Conservation (phyloP, 2,113 vertebrate species). For the Lepus americanus region DNA sequence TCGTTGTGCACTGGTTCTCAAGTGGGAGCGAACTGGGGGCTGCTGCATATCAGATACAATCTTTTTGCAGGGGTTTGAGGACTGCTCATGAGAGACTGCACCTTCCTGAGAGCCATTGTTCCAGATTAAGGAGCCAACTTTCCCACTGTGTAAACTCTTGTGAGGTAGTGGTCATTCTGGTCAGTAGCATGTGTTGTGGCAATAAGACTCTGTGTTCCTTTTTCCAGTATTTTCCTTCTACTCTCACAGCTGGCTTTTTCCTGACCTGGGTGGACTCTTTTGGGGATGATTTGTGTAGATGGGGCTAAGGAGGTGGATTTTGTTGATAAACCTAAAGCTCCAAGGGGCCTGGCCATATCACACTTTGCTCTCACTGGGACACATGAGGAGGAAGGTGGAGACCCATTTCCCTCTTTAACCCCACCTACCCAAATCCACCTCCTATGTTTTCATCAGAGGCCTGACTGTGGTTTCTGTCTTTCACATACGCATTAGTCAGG, state of each 20-base stretch:
- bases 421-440: too few relatives aligned
- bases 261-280: constrained; percentile 17
- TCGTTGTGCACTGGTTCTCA: too few relatives aligned
- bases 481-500: not conserved
- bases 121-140: not conserved
- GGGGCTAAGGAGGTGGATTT: not conserved
- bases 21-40: too few relatives aligned
- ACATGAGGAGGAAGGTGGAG: not conserved
- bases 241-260: constrained; percentile 18
- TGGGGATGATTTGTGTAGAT: not conserved
- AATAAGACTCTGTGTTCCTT: not conserved
- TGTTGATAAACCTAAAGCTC: not conserved
- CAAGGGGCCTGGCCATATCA: not conserved
- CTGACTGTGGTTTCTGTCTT: too few relatives aligned
- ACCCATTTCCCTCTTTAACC: not conserved
- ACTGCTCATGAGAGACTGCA: not conserved
- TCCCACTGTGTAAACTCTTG: not conserved
- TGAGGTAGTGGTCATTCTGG: not conserved
- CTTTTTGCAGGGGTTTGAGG: not conserved
- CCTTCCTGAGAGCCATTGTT: not conserved
- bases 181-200: not conserved
- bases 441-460: not conserved
- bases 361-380: not conserved
- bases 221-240: not conserved
- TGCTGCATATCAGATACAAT: too few relatives aligned